Evolutionary conservation across 2,113 vertebrate species (phyloP), one percentile per base, ranked within the genome.

Genomic region (Calidris pugnax): DNA sequence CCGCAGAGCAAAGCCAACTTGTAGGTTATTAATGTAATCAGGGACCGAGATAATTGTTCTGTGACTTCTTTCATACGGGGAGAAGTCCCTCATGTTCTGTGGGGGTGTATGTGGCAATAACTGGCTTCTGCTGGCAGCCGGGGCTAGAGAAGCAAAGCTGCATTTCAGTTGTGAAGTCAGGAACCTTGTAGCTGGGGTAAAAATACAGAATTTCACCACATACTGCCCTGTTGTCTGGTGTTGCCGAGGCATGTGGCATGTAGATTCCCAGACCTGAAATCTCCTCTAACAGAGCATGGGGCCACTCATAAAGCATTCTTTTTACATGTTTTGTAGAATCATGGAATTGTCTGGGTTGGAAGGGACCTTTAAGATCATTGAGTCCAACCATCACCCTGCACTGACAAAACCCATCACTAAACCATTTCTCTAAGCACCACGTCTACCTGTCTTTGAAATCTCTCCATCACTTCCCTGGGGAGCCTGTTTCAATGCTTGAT

Each of bases 31-130:
- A 85, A 89, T 87, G 50, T 75, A 83, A 87, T 78, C 41, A 24
- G 95, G 55, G 89, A 10, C 39, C 10, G 39, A 63, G 33, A 69
- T 93, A 95, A 89, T 89, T 94, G 81, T 76, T 91, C 80, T 57
- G 83, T 64, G 77, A 32, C 56, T 60, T 32, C 56, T 81, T 78
- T 72, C 20, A 10, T 41, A 28, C 32, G 55, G 71, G 68, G 78
- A 50, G 37, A 72, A 45, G 43, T 68, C 33, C 4, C 32, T 68
- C 0, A 1, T 64, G 30, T 57, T 73, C 10, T 35, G n/a, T 41
- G n/a, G 23, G 1, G 4, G 30, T 53, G 1, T 20, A 20, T 22
- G 43, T 30, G 37, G 28, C 27, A 37, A 13, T 48, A n/a, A 37
- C 48, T 68, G 80, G 26, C 14, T 41, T 87, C 32, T 33, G 33